These are phyloP conservation scores for Zeus faber DNA, from an alignment of 2,113 vertebrate species.

Conservation along the genomic window DNA sequence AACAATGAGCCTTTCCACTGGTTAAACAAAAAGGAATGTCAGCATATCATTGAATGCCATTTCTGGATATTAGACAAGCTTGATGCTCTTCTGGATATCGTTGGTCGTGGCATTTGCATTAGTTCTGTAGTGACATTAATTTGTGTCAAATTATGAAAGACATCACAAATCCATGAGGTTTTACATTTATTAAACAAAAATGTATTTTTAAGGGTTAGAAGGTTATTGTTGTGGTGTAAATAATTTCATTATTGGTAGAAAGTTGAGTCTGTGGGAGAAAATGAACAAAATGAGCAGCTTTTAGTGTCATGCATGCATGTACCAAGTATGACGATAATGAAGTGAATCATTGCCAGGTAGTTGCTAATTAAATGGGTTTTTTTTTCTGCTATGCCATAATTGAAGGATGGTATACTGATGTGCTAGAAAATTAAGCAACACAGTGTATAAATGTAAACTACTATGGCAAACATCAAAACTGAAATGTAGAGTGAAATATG, in stretches of 20 bases:
- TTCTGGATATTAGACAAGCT: no score
- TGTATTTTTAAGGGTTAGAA: slow-evolving; percentile 43
- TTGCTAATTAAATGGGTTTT: neutral
- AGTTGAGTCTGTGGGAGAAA: slow-evolving; percentile 20
- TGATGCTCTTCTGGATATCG: no score
- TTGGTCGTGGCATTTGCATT: no score
- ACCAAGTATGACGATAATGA: neutral
- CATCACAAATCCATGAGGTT: no score
- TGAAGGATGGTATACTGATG: no score
- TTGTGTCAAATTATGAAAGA: no score
- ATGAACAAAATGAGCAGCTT: slow-evolving; percentile 18
- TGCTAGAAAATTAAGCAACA: slow-evolving; percentile 6
- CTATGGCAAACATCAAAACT: slow-evolving; percentile 6
- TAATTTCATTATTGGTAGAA: slow-evolving; percentile 23
- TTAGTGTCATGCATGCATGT: slow-evolving; percentile 4
- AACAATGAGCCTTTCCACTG: neutral
- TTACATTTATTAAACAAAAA: slow-evolving; percentile 35
- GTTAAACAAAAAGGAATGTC: slow-evolving; percentile 42
- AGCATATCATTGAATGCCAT: no score
- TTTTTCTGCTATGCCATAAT: slow-evolving; percentile 3
- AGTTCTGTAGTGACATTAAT: no score
- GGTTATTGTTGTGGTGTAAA: slow-evolving; percentile 49
- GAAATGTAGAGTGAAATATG: neutral
- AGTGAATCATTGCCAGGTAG: slow-evolving; percentile 22
- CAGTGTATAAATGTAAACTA: slow-evolving; percentile 3